Evolutionary conservation across 1,140 invertebrate species (phyloP), one percentile per base, ranked within the genome.

Genomic region (Drosophila lacertosa): DNA sequence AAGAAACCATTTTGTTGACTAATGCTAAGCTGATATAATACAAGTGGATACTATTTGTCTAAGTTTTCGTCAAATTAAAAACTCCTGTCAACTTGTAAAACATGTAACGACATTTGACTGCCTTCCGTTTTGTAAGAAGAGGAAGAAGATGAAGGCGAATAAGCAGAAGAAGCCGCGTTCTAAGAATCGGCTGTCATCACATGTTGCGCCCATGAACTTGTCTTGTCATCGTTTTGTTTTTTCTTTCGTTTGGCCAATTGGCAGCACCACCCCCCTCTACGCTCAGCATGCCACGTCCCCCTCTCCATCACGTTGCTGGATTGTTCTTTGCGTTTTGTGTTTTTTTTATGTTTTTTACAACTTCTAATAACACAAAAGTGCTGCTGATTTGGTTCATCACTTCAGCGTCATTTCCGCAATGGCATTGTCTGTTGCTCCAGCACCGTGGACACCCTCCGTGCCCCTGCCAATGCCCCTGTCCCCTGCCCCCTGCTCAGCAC

Each of bases 351-450:
- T 54, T 70, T 76, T 86, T 86, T 77, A 86, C 77, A 80, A 65
- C 76, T 80, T 84, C 72, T 84, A 86, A 84, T 84, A 86, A 86
- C 63, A 77, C 67, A 86, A 84, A 86, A 84, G 81, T 86, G 80
- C 75, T 74, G 80, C 80, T 84, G 76, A 84, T 84, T 84, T 74
- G 81, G 80, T 84, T 83, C 79, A 84, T 84, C 79, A 84, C 71
- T 83, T 79, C 42, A 62, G 75, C 70, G 75, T 72, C 75, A 79
- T 83, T 79, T 83, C 71, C 66, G 71, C 70, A 71, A 83, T 76
- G 72, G 66, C 55, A 74, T 69, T 79, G 69, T 58, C 53, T 68
- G 73, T 24, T 40, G 16, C 33, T 53, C 16, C 55, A 35, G 26
- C 18, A 47, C 11, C n/a, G n/a, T n/a, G n/a, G n/a, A n/a, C 44